Conservation (phyloP, 2,797 vertebrate species). For the Tokudaia muenninki region DNA sequence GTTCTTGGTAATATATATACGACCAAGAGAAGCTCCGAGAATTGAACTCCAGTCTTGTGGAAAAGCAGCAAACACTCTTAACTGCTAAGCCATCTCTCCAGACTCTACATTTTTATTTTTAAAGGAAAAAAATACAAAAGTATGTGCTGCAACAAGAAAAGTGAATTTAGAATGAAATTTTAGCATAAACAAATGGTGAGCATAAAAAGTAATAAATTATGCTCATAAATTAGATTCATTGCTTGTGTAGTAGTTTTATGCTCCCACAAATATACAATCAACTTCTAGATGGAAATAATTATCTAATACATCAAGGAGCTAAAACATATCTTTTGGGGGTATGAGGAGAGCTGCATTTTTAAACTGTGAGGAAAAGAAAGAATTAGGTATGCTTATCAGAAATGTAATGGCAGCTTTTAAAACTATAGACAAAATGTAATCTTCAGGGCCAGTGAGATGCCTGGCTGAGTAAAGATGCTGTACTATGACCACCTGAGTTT, state of each 20-base stretch:
- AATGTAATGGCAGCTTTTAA: conserved; percentile 5
- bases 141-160: neutral
- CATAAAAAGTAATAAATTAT: neutral
- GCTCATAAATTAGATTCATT: neutral
- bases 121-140: neutral
- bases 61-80: neutral
- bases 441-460: neutral
- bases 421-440: conserved; percentile 1
- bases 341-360: neutral
- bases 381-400: neutral
- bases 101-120: neutral
- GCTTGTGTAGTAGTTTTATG: neutral
- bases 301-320: neutral
- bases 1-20: neutral
- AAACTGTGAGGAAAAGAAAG: conserved; percentile 26
- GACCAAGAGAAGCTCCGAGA: neutral
- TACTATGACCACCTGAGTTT: neutral
- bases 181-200: conserved; percentile 4
- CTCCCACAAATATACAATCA: conserved; percentile 6
- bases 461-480: neutral
- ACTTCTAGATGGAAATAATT: conserved; percentile 17
- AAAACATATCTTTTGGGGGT: neutral
- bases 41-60: neutral
- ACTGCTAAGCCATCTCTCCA: neutral
- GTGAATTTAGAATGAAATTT: conserved; percentile 3